A percentile compares a stretch with the other conserved stretches of the same genome.
These are phyloP conservation scores for Botia almorhae DNA, from an alignment of 2,797 vertebrate species.

Conservation along the genomic window DNA sequence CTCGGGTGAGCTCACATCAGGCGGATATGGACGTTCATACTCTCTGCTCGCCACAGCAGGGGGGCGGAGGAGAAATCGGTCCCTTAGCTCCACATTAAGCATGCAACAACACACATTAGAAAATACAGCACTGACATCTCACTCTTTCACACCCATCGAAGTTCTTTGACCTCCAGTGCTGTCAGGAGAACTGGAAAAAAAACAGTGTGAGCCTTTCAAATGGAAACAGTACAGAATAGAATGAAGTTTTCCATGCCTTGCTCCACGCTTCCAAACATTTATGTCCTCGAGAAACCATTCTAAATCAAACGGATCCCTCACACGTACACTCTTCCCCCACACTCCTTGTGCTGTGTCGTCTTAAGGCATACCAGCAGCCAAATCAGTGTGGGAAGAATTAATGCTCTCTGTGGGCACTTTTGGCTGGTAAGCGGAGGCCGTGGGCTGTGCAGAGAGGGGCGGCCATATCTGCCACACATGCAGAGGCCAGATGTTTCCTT, in stretches of 20 bases:
- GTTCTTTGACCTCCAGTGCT: slow-evolving; percentile 12
- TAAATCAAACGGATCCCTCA: slow-evolving; percentile 16
- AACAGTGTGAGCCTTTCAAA: slow-evolving; percentile 5
- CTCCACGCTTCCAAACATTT: slow-evolving; percentile 2
- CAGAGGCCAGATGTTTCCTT: slow-evolving; percentile 66
- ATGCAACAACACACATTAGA: slow-evolving; percentile 52
- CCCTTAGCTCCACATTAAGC: slow-evolving; percentile 33
- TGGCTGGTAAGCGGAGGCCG: slow-evolving; percentile 55
- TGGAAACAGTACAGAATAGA: neutral
- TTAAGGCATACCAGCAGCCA: slow-evolving; percentile 53
- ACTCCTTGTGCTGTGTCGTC: slow-evolving; percentile 20
- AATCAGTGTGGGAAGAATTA: slow-evolving; percentile 56
- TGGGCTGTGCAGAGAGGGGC: slow-evolving; percentile 37
- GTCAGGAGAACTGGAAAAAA: slow-evolving; percentile 18
- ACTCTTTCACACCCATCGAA: slow-evolving; percentile 52
- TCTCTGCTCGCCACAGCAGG: slow-evolving; percentile 21
- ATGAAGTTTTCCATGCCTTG: slow-evolving; percentile 22
- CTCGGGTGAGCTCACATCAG: slow-evolving; percentile 61
- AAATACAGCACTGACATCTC: slow-evolving; percentile 37
- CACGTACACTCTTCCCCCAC: slow-evolving; percentile 34
- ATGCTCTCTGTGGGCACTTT: slow-evolving; percentile 55
- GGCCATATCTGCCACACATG: slow-evolving; percentile 48
- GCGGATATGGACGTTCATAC: slow-evolving; percentile 31
- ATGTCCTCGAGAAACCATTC: slow-evolving; percentile 13
- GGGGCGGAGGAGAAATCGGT: neutral